Base-by-base conservation (phyloP, 2,888 invertebrate genomes). In the Tuberolachnus salignus region DNA sequence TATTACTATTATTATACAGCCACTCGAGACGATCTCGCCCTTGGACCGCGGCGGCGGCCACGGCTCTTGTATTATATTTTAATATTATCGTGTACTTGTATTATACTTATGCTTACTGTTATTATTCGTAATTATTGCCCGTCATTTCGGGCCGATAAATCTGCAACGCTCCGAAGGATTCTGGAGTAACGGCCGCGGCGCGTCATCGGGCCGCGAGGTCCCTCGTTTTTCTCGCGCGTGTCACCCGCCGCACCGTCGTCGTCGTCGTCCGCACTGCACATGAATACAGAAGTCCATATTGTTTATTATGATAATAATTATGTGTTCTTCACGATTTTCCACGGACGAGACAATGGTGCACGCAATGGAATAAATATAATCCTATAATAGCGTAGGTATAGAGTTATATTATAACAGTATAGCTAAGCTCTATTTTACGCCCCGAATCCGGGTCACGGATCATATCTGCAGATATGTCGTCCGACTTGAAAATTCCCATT, bases 401-500 rank as follows among this genome's bases (percentile, higher is more conserved):
- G 34, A 34, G 34, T 34, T n/a, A n/a, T n/a, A n/a, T n/a, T n/a
- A n/a, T n/a, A n/a, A n/a, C n/a, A n/a, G 34, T 34, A 6, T 34
- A 34, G 34, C n/a, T 34, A 34, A 6, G 34, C 34, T 34, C 34
- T 34, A 3, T 34, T 34, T 34, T 6, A 6, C 3, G 13, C 49
- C 73, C 44, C 64, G 74, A 74, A 53, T 44, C 53, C 53, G 34
- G 64, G 73, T 63, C 73, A 73, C 49, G 63, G 51, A 61, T 51
- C 34, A 13, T 34, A 11, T 42, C 19, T 42, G 11, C 34, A 42
- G n/a, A n/a, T 11, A 34, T 23, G 34, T 16, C 10, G 9, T 1
- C 10, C 0, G 2, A 34, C 6, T 34, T 34, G 34, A 34, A 34
- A 3, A 6, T 34, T 6, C 3, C 34, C 34, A 34, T n/a, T n/a